Evolutionary conservation across 2,888 invertebrate species (phyloP).

Genomic region (Myathropa florea): DNA sequence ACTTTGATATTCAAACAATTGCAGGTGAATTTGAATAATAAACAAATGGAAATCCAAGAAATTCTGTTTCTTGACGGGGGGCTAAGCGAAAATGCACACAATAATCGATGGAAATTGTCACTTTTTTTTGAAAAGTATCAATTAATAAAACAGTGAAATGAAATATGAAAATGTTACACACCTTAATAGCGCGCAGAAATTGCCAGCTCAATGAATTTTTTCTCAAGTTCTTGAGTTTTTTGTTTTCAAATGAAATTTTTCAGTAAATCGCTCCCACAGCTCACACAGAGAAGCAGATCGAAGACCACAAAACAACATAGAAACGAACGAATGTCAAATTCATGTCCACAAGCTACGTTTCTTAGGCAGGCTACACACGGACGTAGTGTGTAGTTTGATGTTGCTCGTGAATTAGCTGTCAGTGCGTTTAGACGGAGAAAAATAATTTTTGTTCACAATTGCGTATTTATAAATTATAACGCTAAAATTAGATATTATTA

Average conservation of each 20-base stretch:
- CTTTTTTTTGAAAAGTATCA: background rate
- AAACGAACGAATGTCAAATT: slow-evolving; percentile 22
- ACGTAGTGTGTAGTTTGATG: background rate
- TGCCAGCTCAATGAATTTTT: background rate
- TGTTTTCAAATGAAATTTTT: slow-evolving; percentile 9
- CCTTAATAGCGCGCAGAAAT: slow-evolving; percentile 5
- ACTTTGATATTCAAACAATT: background rate
- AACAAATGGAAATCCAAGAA: slow-evolving; percentile 12
- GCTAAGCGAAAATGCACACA: slow-evolving; percentile 2
- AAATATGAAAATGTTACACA: slow-evolving; percentile 23
- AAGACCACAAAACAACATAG: slow-evolving; percentile 35
- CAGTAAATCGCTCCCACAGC: slow-evolving; percentile 23
- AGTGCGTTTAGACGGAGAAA: background rate
- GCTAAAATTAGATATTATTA: too few relatives aligned
- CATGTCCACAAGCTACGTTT: background rate
- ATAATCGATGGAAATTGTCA: background rate
- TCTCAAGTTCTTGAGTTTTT: background rate
- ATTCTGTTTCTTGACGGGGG: background rate
- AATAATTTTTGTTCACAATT: background rate
- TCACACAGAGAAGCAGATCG: slow-evolving; percentile 38
- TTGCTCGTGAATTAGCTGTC: background rate
- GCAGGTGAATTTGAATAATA: background rate
- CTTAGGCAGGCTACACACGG: background rate
- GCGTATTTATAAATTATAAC: too few relatives aligned
- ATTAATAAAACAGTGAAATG: background rate